These are phyloP conservation scores for Zaprionus lineosus DNA, from an alignment of 2,888 invertebrate genomes.

Conservation along the genomic window DNA sequence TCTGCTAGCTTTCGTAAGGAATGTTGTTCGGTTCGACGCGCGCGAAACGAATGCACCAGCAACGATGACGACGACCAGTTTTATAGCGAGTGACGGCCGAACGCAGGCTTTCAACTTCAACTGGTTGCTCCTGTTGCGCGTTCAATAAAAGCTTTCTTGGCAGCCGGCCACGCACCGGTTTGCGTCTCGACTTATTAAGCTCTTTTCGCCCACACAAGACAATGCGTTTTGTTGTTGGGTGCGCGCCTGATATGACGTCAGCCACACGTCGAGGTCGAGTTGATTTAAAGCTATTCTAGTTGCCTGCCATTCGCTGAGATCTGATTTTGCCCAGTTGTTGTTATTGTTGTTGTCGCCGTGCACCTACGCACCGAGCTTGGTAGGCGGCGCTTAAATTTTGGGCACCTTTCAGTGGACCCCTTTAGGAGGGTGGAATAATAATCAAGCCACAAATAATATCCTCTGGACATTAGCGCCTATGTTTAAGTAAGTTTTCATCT, in stretches of 20 bases:
- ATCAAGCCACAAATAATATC: constrained; percentile 38
- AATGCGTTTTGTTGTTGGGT: constrained; percentile 11
- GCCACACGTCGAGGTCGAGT: constrained; percentile 41
- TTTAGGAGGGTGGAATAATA: constrained; percentile 34
- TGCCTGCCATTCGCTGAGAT: constrained; percentile 66
- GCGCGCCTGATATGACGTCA: constrained; percentile 54
- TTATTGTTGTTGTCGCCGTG: constrained; percentile 24
- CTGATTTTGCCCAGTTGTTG: constrained; percentile 26
- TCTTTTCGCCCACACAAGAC: constrained; percentile 37
- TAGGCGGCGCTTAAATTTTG: constrained; percentile 65
- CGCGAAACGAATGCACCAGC: constrained; percentile 65
- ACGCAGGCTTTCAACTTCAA: constrained; percentile 61
- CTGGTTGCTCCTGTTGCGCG: constrained; percentile 68
- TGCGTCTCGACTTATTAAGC: constrained; percentile 41
- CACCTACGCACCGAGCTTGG: constrained; percentile 57
- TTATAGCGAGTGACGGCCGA: constrained; percentile 60
- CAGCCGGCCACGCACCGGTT: constrained; percentile 49
- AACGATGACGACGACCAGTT: constrained; percentile 51
- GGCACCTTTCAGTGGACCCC: constrained; percentile 22
- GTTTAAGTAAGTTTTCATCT: neutral
- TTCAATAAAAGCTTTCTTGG: constrained; percentile 53
- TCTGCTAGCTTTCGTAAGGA: constrained; percentile 13
- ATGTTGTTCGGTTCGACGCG: constrained; percentile 62
- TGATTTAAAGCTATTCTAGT: constrained; percentile 57
- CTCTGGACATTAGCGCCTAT: constrained; percentile 7